Evolutionary conservation across 2,797 vertebrate genomes (phyloP).

Genomic region (Hippocampus kuda): DNA sequence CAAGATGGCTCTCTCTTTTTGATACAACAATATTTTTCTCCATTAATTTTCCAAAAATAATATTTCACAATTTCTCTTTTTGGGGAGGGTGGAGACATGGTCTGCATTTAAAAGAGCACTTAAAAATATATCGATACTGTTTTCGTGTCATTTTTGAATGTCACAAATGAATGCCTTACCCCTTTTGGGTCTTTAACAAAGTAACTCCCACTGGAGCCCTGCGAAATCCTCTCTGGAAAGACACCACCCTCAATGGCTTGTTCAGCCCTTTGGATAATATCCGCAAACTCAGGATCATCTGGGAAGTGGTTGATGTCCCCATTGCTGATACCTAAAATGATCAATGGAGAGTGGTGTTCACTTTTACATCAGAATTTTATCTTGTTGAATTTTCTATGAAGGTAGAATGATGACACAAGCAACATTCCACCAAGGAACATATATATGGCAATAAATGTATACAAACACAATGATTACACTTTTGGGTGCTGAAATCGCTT

Average conservation of each 20-base stretch:
- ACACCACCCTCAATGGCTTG: slow-evolving; percentile 85
- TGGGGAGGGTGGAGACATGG: neutral
- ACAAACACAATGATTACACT: no score
- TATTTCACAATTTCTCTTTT: neutral
- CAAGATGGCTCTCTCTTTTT: neutral
- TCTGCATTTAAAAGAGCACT: neutral
- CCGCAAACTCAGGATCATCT: slow-evolving; percentile 86
- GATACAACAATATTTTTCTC: neutral
- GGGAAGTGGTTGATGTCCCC: slow-evolving; percentile 81
- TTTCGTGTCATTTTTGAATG: neutral
- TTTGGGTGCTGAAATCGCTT: no score
- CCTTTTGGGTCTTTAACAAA: slow-evolving; percentile 93
- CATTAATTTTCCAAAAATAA: neutral
- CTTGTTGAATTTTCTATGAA: neutral
- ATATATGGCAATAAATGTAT: no score
- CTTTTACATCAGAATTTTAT: neutral
- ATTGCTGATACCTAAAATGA: slow-evolving; percentile 53
- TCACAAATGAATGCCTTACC: slow-evolving; percentile 60
- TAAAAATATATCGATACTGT: neutral
- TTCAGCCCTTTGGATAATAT: slow-evolving; percentile 79
- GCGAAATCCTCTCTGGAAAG: slow-evolving; percentile 88
- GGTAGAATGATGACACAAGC: no score
- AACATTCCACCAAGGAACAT: no score
- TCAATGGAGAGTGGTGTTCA: neutral
- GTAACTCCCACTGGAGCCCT: slow-evolving; percentile 97